Evolutionary conservation across 2,888 invertebrate genomes (phyloP).

Genomic region (Dascillus cervinus): DNA sequence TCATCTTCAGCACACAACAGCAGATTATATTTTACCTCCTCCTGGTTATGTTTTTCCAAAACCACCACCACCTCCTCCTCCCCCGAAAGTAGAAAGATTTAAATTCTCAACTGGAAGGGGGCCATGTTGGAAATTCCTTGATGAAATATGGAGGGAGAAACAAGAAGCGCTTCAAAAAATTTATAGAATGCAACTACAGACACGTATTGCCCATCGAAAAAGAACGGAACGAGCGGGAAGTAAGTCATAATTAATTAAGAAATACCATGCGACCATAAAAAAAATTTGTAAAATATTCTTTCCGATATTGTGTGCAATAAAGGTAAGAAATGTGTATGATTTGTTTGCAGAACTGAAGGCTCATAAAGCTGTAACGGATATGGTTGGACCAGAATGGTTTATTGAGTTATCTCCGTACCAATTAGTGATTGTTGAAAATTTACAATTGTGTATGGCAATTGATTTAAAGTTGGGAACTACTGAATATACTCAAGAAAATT

Average conservation of each 20-base stretch:
- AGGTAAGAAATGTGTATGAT: no score
- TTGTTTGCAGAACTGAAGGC: no score
- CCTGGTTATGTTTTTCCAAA: conserved; percentile 8
- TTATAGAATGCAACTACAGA: conserved; percentile 1
- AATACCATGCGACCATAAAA: neutral
- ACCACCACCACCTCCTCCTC: no score
- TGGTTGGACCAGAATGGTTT: conserved; percentile 36
- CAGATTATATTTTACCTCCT: conserved; percentile 26
- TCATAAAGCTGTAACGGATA: conserved; percentile 12
- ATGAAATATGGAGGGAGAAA: conserved; percentile 25
- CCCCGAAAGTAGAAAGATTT: conserved; percentile 7
- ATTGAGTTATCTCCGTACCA: conserved; percentile 37
- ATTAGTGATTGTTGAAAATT: conserved; percentile 25
- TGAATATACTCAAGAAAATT: conserved; percentile 25
- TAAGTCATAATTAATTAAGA: no score
- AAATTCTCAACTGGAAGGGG: conserved; percentile 22
- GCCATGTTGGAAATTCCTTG: conserved; percentile 28
- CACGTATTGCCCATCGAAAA: neutral
- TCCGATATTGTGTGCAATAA: no score
- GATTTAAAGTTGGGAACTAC: conserved; percentile 25
- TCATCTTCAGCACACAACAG: conserved; percentile 24
- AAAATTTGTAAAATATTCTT: neutral
- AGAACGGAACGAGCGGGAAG: conserved; percentile 3
- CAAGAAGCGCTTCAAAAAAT: conserved; percentile 16
- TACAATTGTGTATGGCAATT: conserved; percentile 22